A percentile compares a stretch with the other conserved stretches of the same genome.
Conservation (phyloP, 2,888 invertebrate species). For the Leptinotarsa tumamoca region DNA sequence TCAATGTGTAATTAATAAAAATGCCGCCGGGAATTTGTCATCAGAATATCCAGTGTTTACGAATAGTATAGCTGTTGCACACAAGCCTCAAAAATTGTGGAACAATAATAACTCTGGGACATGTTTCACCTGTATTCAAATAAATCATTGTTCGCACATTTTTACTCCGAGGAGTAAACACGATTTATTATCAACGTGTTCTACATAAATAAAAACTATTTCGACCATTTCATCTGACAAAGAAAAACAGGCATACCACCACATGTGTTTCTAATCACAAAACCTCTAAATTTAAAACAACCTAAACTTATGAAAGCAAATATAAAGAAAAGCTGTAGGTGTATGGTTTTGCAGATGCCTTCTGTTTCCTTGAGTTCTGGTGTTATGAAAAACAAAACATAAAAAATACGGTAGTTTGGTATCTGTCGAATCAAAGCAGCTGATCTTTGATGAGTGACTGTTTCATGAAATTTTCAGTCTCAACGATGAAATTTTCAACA, state of each 20-base stretch:
- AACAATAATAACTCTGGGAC: constrained; percentile 28
- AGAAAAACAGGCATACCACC: constrained; percentile 45
- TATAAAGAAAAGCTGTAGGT: constrained; percentile 31
- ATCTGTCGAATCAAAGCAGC: not conserved
- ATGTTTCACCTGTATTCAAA: constrained; percentile 39
- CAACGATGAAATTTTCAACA: not conserved
- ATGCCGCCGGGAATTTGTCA: too few relatives aligned
- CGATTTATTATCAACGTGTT: constrained; percentile 47
- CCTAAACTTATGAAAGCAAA: constrained; percentile 45
- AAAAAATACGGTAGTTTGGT: constrained; percentile 13
- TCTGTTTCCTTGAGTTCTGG: constrained; percentile 15
- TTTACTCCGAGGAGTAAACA: constrained; percentile 38
- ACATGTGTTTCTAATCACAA: constrained; percentile 48
- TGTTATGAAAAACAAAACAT: constrained; percentile 15
- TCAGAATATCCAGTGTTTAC: too few relatives aligned
- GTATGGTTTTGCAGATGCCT: constrained; percentile 22
- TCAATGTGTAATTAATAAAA: too few relatives aligned
- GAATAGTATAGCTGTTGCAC: too few relatives aligned
- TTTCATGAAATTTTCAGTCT: not conserved
- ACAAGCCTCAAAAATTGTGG: not conserved
- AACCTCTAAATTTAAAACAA: constrained; percentile 47
- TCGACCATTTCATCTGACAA: constrained; percentile 47
- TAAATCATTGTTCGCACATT: constrained; percentile 38
- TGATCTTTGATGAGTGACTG: not conserved
- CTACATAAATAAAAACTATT: constrained; percentile 48